Evolutionary conservation across 2,888 invertebrate genomes (phyloP), one percentile per base, ranked within the genome.

Genomic region (Crossocerus cetratus): DNA sequence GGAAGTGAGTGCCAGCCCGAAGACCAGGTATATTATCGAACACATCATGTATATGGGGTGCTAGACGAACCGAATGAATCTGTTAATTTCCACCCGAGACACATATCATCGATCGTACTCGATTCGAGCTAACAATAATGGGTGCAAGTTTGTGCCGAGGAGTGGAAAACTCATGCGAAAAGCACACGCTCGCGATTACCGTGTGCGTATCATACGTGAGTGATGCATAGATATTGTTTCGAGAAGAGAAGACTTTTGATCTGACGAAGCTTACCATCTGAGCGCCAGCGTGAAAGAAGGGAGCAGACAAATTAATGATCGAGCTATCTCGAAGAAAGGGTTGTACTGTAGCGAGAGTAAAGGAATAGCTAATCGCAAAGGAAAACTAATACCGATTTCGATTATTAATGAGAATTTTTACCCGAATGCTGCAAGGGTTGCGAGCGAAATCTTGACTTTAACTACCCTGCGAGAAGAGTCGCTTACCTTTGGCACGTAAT

Each of bases 1-100:
- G 80, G 98, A 97, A 62, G 98, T 98, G 20, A 99, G 92, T 0
- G 99, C 97, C 72, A 99, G 92, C 5, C 99, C 99, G 84, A 99
- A 97, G 21, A 99, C 95, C 67, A 99, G 92, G 88, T 99, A 98
- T 58, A 98, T 93, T 84, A 98, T 98, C 45, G 97, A 97, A 66
- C 95, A 93, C 92, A 99, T 95, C 94, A 99, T 97, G 85, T 94
- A 94, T 90, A 94, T 93, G 0, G 98, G 97, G 91, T 97, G 96
- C 89, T 93, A 91, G 8, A 92, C 91, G 86, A 85, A 83, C 63
- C 68, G 32, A 77, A 81, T 78, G 22, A 71, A 72, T 78, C 55
- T 70, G 67, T 81, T 83, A 81, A 65, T 66, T 60, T 75, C 59
- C 56, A 63, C 56, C 55, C 21, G 56, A 32, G 32, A 32, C 32